Conservation (phyloP, 2,113 vertebrate species). For the Sus scrofa region T2T-Sscrofa CM000819.6:121670501-121671000, state of each 20-base stretch:
- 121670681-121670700: not conserved
- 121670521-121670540: not conserved
- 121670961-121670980: too few species aligned
- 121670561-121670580: not conserved
- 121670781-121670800: not conserved
- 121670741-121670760: not conserved
- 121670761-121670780: not conserved
- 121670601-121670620: conserved; percentile 26
- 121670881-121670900: conserved; percentile 1
- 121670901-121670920: not conserved
- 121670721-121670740: not conserved
- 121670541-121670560: not conserved
- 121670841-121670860: not conserved
- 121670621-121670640: not conserved
- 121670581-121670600: not conserved
- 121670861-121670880: not conserved
- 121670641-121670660: not conserved
- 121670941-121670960: too few species aligned
- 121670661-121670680: not conserved
- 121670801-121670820: not conserved
- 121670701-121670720: not conserved
- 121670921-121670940: too few species aligned
- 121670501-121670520: not conserved
- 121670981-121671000: too few species aligned
- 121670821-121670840: not conserved